Evolutionary conservation across 2,888 invertebrate species (phyloP), one percentile per base, ranked within the genome.

Genomic region (Epinotia ramella): DNA sequence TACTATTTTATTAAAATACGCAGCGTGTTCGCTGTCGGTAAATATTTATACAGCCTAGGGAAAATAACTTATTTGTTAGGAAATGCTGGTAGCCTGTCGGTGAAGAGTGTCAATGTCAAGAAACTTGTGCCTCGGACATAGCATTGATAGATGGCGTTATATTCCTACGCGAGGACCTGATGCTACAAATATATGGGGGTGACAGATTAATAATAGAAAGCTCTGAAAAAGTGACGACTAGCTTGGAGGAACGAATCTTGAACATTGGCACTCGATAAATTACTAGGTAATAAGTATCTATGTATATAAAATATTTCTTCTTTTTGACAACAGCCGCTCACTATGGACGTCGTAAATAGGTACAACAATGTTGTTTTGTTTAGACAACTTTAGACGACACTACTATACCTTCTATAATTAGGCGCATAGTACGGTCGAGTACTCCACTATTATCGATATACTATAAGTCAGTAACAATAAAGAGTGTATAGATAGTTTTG

Each of bases 51-150:
- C 80, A 84, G 83, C 82, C 78, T 81, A 84, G 72, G 85, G 81
- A 86, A 87, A 88, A 87, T 88, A 89, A 89, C 87, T 88, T 88
- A 88, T 88, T 88, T 87, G 82, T 83, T 81, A 83, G 83, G 83
- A 88, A 87, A 86, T 88, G 86, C 86, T 83, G 71, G 71, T 72
- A 77, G 63, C 65, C 81, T 81, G 80, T 82, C 78, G 80, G 80
- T 82, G 81, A 85, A 83, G 53, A 53, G 6, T 46, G 46, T 53
- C 53, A 53, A 53, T 53, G 53, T 53, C 53, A 53, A 53, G 53
- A 53, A n/a, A 53, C n/a, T 53, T n/a, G 53, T n/a, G 53, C n/a
- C 13, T 53, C 53, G 7, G n/a, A 53, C 53, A 53, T 53, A 3
- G 13, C 13, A 49, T 13, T 13, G 16, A 4, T 49, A 49, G 49